Evolutionary conservation across 2,888 invertebrate genomes (phyloP).

Genomic region (Eurytoma adleriae): DNA sequence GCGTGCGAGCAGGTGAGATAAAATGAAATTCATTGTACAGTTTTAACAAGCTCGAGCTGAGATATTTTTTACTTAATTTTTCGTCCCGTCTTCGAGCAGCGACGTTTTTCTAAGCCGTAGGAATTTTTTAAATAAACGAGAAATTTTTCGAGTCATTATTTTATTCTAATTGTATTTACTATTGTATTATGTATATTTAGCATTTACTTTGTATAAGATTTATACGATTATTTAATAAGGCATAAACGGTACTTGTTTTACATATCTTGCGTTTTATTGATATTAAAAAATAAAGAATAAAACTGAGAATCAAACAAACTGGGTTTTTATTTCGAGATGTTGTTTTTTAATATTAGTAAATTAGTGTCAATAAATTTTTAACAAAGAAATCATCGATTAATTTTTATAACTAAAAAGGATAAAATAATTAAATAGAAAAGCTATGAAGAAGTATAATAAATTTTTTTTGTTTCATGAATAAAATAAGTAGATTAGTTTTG

Average conservation of each 20-base stretch:
- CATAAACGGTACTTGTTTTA: constrained; percentile 48
- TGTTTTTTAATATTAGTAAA: background rate
- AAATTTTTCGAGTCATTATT: constrained; percentile 43
- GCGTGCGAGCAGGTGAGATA: background rate
- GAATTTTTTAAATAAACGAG: constrained; percentile 21
- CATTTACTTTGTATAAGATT: constrained; percentile 29
- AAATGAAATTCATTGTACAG: constrained; percentile 39
- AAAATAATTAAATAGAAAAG: too few relatives aligned
- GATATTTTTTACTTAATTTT: constrained; percentile 23
- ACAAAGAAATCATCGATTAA: too few relatives aligned
- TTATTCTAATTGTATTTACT: constrained; percentile 37
- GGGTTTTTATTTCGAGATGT: background rate
- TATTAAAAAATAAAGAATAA: constrained; percentile 34
- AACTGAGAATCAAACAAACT: background rate
- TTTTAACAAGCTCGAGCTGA: background rate
- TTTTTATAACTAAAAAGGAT: too few relatives aligned
- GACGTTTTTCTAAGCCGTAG: constrained; percentile 24
- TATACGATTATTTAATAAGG: constrained; percentile 35
- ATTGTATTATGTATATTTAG: constrained; percentile 39
- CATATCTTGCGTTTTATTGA: constrained; percentile 42
- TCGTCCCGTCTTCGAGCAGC: constrained; percentile 21
- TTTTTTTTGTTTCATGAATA: too few relatives aligned
- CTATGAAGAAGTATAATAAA: too few relatives aligned
- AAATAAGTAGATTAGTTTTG: too few relatives aligned
- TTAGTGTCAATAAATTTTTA: too few relatives aligned